Conservation (phyloP, 2,888 invertebrate genomes). For the Teleogryllus oceanicus region DNA sequence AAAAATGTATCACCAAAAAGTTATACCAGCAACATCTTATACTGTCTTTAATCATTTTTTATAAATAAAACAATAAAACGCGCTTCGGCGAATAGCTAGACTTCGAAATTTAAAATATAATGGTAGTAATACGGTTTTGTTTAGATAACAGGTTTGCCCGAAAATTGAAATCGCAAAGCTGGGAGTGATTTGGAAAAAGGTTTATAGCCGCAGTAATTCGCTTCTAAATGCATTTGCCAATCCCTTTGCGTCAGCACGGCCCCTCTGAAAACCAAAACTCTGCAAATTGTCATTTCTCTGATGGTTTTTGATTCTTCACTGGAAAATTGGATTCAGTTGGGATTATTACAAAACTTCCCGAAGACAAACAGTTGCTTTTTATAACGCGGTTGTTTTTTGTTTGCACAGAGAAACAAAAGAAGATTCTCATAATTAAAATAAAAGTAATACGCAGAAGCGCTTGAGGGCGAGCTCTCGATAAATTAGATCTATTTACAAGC, state of each 20-base stretch:
- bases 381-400: neutral
- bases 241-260: neutral
- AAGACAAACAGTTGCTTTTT: conserved; percentile 2
- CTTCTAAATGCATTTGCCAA: neutral
- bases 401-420: neutral
- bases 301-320: conserved; percentile 18
- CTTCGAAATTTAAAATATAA: too few species aligned
- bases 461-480: neutral
- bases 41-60: too few species aligned
- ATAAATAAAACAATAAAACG: too few species aligned
- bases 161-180: conserved; percentile 1
- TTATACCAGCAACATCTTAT: too few species aligned
- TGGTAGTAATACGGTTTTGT: neutral
- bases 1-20: too few species aligned
- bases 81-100: too few species aligned
- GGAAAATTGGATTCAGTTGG: conserved; percentile 18
- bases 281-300: neutral
- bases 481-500: neutral
- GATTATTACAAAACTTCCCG: conserved; percentile 18
- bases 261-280: neutral
- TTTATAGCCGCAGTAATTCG: neutral
- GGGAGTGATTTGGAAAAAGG: neutral
- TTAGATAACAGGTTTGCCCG: neutral
- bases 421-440: conserved; percentile 1
- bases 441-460: neutral